Evolutionary conservation across 1,140 invertebrate species (phyloP).

Genomic region (Lordiphosa stackelbergi): DNA sequence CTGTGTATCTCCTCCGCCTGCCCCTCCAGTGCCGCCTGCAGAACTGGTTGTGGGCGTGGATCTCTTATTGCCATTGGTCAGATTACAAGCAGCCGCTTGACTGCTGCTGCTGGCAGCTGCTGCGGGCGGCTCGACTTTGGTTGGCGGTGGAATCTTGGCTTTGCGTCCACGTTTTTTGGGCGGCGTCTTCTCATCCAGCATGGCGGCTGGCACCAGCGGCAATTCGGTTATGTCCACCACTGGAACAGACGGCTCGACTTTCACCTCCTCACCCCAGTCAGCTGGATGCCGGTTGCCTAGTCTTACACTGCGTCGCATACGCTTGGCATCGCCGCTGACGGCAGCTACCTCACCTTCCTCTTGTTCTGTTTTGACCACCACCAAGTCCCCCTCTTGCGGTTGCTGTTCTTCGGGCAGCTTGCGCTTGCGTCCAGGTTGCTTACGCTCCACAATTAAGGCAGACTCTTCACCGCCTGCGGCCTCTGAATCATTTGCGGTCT

Average conservation of each 20-base stretch:
- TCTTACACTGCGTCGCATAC: slow-evolving; percentile 66
- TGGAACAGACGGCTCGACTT: slow-evolving; percentile 24
- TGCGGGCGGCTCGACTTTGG: slow-evolving; percentile 5
- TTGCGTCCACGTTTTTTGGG: slow-evolving; percentile 75
- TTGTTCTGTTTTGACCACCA: slow-evolving; percentile 53
- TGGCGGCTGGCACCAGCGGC: background rate
- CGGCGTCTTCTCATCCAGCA: slow-evolving; percentile 67
- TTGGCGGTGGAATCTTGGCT: slow-evolving; percentile 44
- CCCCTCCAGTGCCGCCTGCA: background rate
- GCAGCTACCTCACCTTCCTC: slow-evolving; percentile 12
- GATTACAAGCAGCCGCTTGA: background rate
- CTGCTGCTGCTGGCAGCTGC: slow-evolving; percentile 2
- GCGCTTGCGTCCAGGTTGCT: slow-evolving; percentile 56
- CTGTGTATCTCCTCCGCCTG: slow-evolving; percentile 18
- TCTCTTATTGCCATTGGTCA: slow-evolving; percentile 53
- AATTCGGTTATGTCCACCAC: background rate
- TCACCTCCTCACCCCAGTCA: slow-evolving; percentile 49
- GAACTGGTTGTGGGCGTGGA: background rate
- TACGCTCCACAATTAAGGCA: slow-evolving; percentile 31
- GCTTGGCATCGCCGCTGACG: slow-evolving; percentile 26
- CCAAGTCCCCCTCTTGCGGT: slow-evolving; percentile 9
- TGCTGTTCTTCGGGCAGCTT: slow-evolving; percentile 45
- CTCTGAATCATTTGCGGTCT: slow-evolving; percentile 8
- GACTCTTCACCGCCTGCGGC: slow-evolving; percentile 22
- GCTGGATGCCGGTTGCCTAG: slow-evolving; percentile 57